Conservation (phyloP, 2,797 vertebrate species). For the Mormyrus proboscirostris region DNA sequence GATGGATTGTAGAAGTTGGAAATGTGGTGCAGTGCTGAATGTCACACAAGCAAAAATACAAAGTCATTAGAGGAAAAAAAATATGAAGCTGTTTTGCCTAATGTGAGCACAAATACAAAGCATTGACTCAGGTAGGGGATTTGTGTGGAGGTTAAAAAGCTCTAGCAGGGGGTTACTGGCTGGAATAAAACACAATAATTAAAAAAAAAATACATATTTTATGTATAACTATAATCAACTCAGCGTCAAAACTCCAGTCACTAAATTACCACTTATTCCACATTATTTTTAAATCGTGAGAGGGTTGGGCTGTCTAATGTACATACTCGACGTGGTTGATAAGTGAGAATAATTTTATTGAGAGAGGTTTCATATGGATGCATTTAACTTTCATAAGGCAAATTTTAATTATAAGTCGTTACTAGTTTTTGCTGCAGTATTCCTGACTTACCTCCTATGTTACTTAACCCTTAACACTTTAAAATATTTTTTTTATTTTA, state of each 20-base stretch:
- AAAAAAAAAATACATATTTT: not conserved
- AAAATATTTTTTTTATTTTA: too few relatives aligned
- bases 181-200: not conserved
- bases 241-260: not conserved
- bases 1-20: not conserved
- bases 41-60: not conserved
- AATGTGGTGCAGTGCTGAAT: not conserved
- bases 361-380: not conserved
- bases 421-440: not conserved
- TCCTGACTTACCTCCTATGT: not conserved
- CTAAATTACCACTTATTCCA: not conserved
- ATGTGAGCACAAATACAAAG: not conserved
- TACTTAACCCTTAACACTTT: not conserved
- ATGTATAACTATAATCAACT: not conserved
- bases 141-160: not conserved
- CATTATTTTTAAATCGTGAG: not conserved
- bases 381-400: not conserved
- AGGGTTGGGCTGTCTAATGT: not conserved
- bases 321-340: not conserved
- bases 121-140: not conserved
- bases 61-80: not conserved
- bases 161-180: not conserved
- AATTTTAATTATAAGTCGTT: not conserved
- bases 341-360: not conserved
- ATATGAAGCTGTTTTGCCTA: not conserved